Base-by-base conservation (phyloP, 2,888 invertebrate species). In the Callinectes sapidus region DNA sequence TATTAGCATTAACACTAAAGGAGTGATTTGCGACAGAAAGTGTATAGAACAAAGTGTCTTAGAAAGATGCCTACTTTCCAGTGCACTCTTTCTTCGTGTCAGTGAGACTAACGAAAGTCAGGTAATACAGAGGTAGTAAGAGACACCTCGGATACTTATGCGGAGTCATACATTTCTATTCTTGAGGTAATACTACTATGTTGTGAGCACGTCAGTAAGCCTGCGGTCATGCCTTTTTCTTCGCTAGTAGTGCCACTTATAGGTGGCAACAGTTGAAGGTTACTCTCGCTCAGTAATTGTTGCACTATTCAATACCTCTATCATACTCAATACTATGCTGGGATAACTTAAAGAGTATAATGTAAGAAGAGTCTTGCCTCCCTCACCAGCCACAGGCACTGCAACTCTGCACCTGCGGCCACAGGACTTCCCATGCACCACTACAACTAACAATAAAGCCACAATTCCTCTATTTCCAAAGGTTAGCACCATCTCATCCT, bases 401-500 rank as follows among this genome's bases (percentile, higher is more conserved):
- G 32, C 71, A 77, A n/a, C n/a, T 28, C 13, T 77, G 28, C 71
- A 77, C 71, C 71, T 13, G n/a, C 32, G 71, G 71, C 71, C 71
- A 77, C 71, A 28, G 16, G 81, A 32, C 35, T 18, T 35, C 81
- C 81, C 81, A 81, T 32, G 35, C 81, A 81, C 81, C 81, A 16
- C 81, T n/a, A 23, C 28, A 77, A 81, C 81, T 81, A 35, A 35
- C 81, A 81, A 35, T 35, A 81, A 81, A 32, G 35, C 81, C 35
- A 16, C 35, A 14, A 32, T 35, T 81, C 35, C 81, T 35, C 32
- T 0, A 35, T 5, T 18, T 16, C 32, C 32, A 28, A n/a, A 81
- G 13, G 13, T 35, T 32, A 35, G 14, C 16, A 32, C 81, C 35
- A 32, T 3, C 81, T 81, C 81, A 32, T 28, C n/a, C 94, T 93